Conservation (phyloP, 2,888 invertebrate species). For the Malacosoma neustria region DNA sequence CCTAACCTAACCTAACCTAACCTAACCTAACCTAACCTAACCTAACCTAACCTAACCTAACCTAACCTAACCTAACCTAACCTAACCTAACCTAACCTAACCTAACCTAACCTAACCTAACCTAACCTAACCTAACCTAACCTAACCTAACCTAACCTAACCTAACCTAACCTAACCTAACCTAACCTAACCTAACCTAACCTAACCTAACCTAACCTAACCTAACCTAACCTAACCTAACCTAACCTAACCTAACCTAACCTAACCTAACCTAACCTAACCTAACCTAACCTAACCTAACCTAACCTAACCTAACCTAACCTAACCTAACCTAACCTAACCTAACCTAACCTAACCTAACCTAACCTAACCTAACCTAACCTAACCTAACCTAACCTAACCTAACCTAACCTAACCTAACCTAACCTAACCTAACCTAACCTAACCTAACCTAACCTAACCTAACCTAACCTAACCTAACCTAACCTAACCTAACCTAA, state of each 20-base stretch:
- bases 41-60: conserved; percentile 6
- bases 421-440: too few relatives aligned
- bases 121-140: conserved; percentile 3
- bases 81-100: conserved; percentile 5
- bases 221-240: background rate
- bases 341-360: conserved; percentile 10
- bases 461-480: too few relatives aligned
- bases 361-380: conserved; percentile 12
- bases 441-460: too few relatives aligned
- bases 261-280: conserved; percentile 4
- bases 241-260: conserved; percentile 4
- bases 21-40: conserved; percentile 7
- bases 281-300: conserved; percentile 7
- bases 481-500: too few relatives aligned
- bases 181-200: conserved; percentile 4
- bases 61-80: conserved; percentile 5
- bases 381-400: conserved; percentile 13
- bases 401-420: too few relatives aligned
- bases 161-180: conserved; percentile 4
- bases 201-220: conserved; percentile 4
- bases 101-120: conserved; percentile 5
- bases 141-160: conserved; percentile 1
- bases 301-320: conserved; percentile 10
- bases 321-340: conserved; percentile 11
- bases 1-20: conserved; percentile 8